Base-by-base conservation (phyloP, 2,888 invertebrate genomes). In the Drosophila robusta region DNA sequence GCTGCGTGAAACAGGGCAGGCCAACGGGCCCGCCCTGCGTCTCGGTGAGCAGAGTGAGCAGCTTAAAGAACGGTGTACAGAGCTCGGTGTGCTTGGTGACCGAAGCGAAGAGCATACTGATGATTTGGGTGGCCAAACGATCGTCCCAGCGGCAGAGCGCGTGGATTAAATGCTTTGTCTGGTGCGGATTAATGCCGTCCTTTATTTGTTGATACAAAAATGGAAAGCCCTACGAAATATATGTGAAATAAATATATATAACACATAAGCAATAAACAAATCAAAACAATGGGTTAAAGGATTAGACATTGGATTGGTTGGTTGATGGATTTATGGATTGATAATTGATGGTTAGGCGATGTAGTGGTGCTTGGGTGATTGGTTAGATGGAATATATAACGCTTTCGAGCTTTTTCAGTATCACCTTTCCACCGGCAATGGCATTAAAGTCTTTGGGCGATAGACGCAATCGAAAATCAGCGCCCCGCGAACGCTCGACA, bases 121-220 rank as follows among this genome's bases (percentile, higher is more conserved):
- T 96, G 54, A 98, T 96, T 91, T 96, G 96, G 88, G 96, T 95
- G 18, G 98, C 98, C 47, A 98, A 93, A 75, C 96, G 94, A 87
- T 98, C 98, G 92, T 98, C 98, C 95, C 97, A 98, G 44, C 97
- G 95, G 88, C 97, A 97, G 41, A 98, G 93, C 14, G 97, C 97
- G 93, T 97, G 97, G 79, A 98, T 97, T 63, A 98, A 93, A 92
- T 98, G 97, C 75, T 97, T 95, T 4, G 98, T 98, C 93, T 98
- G 98, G 90, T 97, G 96, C 42, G 98, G 93, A 93, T 98, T 98
- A 71, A 98, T 96, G 86, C 96, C 96, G 92, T 98, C 98, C 78
- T 97, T 96, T 54, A 98, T 98, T 93, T 98, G 98, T 93, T 98
- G 98, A 92, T 97, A 97, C 71, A 98, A 93, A 93, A 98, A 98